Conservation (phyloP, 1,140 invertebrate species). For the Drosophila tsacasi region DNA sequence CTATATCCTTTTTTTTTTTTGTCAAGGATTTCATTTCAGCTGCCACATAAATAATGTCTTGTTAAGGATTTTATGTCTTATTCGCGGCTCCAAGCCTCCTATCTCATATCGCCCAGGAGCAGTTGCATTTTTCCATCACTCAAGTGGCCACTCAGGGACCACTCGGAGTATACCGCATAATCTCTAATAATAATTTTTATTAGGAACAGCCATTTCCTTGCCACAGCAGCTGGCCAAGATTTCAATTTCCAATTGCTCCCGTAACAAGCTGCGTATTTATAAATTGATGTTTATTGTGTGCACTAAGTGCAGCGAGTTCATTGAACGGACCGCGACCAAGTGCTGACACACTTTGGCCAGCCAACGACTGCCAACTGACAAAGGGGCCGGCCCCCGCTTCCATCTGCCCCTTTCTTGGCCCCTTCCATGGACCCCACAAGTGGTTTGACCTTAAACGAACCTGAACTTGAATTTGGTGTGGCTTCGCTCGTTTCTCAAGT, state of each 20-base stretch:
- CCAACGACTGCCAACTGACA: constrained; percentile 50
- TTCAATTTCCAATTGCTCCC: constrained; percentile 64
- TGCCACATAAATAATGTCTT: constrained; percentile 23
- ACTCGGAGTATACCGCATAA: constrained; percentile 43
- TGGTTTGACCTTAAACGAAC: constrained; percentile 75
- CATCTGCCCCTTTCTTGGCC: neutral
- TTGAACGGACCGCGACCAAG: constrained; percentile 61
- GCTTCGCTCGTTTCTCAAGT: constrained; percentile 47
- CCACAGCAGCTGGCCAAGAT: constrained; percentile 51
- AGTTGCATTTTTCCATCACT: constrained; percentile 48
- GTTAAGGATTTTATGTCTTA: constrained; percentile 35
- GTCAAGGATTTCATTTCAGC: constrained; percentile 14
- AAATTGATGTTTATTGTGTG: constrained; percentile 77
- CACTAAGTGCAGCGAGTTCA: constrained; percentile 70
- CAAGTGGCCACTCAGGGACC: constrained; percentile 64
- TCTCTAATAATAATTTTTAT: constrained; percentile 69
- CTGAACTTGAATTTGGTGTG: constrained; percentile 71
- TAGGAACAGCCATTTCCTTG: constrained; percentile 52
- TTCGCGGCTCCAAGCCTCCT: constrained; percentile 4
- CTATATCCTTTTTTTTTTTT: constrained; percentile 12
- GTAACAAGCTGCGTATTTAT: constrained; percentile 71
- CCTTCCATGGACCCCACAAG: constrained; percentile 65
- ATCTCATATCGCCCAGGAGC: constrained; percentile 29
- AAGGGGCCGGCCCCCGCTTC: constrained; percentile 40
- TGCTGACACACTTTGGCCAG: constrained; percentile 78